Conservation (phyloP, 1,140 invertebrate species). For the Ectropis grisescens region DNA sequence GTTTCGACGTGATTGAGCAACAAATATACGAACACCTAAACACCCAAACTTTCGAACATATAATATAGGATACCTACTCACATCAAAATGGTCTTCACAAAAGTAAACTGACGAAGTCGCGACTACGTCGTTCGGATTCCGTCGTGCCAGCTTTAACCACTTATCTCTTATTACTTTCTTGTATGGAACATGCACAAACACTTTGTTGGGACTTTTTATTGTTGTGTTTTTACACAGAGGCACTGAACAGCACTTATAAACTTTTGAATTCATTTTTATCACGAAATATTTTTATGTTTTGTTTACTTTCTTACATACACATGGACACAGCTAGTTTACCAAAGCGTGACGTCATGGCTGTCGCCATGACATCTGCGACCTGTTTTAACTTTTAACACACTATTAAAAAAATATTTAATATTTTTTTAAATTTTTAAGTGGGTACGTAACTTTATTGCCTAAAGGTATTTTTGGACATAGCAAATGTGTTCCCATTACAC, state of each 20-base stretch:
- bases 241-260: constrained; percentile 10
- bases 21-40: background rate
- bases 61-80: too few relatives aligned
- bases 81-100: constrained; percentile 11
- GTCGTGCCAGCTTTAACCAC: constrained; percentile 15
- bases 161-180: constrained; percentile 17
- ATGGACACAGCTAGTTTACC: constrained; percentile 1
- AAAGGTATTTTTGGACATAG: too few relatives aligned
- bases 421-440: too few relatives aligned
- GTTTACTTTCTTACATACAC: constrained; percentile 1
- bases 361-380: background rate
- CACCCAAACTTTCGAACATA: background rate
- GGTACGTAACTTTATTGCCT: too few relatives aligned
- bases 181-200: constrained; percentile 14
- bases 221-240: constrained; percentile 10
- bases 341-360: constrained; percentile 1
- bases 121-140: constrained; percentile 4
- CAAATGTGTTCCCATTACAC: too few relatives aligned
- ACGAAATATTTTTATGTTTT: background rate
- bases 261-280: constrained; percentile 7
- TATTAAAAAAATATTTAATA: background rate
- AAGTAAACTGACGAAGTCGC: constrained; percentile 6
- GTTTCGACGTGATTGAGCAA: too few relatives aligned
- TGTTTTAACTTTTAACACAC: background rate
- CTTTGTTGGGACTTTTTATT: constrained; percentile 10